Percentiles rank a stretch among this genome's conserved stretches.
phyloP scores from a whole-genome alignment of 2,113 vertebrate species.

The Oreochromis tanganicae region DNA sequence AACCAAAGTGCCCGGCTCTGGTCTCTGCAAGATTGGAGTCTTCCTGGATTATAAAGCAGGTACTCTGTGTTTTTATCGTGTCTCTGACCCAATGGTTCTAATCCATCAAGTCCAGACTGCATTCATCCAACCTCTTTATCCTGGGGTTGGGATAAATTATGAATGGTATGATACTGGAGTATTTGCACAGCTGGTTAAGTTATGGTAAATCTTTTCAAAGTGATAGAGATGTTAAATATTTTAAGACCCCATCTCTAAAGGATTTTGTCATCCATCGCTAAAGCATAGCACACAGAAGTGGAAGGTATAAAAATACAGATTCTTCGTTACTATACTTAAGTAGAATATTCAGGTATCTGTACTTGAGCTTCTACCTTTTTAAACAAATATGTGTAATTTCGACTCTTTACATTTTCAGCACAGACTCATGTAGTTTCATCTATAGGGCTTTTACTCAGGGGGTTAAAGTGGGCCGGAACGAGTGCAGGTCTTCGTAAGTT shows the following conservation, averaged over 20 bases:
- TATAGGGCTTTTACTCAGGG: neutral
- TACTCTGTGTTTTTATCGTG: fast-evolving
- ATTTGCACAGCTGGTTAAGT: neutral
- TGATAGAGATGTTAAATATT: neutral
- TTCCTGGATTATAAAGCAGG: neutral
- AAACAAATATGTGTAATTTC: neutral
- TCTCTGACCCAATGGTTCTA: neutral
- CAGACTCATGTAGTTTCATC: neutral
- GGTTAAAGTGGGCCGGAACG: neutral
- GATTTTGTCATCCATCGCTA: neutral
- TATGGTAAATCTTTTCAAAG: neutral
- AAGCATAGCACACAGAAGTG: fast-evolving
- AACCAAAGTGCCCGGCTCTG: fast-evolving
- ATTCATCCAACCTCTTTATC: neutral
- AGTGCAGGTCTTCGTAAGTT: neutral
- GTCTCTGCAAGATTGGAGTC: neutral
- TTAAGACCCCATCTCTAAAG: neutral
- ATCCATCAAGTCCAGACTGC: neutral
- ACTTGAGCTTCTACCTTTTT: neutral
- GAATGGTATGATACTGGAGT: neutral
- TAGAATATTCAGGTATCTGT: too few species aligned
- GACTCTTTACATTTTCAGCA: neutral
- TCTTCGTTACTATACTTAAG: neutral
- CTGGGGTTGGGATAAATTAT: neutral
- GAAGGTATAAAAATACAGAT: neutral